Evolutionary conservation across 2,888 invertebrate genomes (phyloP).

Genomic region (Abrostola tripartita): DNA sequence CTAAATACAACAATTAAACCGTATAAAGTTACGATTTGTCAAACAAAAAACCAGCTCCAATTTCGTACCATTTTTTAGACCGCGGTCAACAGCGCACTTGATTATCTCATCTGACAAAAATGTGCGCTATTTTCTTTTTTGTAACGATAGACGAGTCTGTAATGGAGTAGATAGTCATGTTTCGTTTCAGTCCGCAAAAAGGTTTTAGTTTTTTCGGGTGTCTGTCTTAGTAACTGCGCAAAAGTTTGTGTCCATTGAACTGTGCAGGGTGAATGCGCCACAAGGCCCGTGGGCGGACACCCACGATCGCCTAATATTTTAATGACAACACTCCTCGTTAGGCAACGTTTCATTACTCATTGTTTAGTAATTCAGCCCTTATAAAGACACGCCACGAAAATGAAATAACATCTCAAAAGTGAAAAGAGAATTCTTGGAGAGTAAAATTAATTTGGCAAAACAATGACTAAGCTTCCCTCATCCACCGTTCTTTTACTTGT

Average conservation of each 20-base stretch:
- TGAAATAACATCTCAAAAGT: background rate
- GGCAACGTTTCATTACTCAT: slow-evolving; percentile 28
- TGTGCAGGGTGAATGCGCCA: slow-evolving; percentile 70
- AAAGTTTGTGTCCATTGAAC: slow-evolving; percentile 70
- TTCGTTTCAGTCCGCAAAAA: slow-evolving; percentile 38
- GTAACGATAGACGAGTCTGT: slow-evolving; percentile 28
- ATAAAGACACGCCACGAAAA: slow-evolving; percentile 2
- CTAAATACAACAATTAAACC: slow-evolving; percentile 34
- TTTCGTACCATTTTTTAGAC: slow-evolving; percentile 59
- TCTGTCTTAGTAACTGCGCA: slow-evolving; percentile 56
- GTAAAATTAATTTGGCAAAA: background rate
- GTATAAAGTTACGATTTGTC: slow-evolving; percentile 50
- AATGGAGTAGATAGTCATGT: slow-evolving; percentile 31
- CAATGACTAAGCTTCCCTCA: too few species aligned
- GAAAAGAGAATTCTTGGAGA: background rate
- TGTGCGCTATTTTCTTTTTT: slow-evolving; percentile 42
- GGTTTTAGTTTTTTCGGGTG: slow-evolving; percentile 50
- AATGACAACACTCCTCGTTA: slow-evolving; percentile 50
- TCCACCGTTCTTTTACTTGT: too few species aligned
- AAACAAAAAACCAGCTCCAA: slow-evolving; percentile 56
- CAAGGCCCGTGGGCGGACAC: slow-evolving; percentile 66
- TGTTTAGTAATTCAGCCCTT: slow-evolving; percentile 11
- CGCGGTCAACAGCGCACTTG: slow-evolving; percentile 31
- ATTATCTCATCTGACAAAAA: slow-evolving; percentile 40
- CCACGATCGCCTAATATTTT: slow-evolving; percentile 62